Evolutionary conservation across 2,113 vertebrate genomes (phyloP).

Genomic region (Gallinago jamesoni): DNA sequence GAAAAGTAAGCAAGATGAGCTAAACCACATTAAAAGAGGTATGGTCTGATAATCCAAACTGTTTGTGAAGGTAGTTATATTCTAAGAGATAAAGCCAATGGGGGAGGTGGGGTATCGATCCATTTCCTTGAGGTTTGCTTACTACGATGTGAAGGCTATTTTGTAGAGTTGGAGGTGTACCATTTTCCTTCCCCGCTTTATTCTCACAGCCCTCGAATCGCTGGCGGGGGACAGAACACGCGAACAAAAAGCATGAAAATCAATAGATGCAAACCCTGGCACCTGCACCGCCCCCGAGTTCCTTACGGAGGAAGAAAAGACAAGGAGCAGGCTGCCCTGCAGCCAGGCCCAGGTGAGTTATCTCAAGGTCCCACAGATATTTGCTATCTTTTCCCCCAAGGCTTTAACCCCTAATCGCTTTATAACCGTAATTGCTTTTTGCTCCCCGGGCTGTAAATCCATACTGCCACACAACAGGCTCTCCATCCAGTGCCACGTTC

Average conservation of each 20-base stretch:
- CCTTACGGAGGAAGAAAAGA: not conserved
- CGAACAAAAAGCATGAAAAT: not conserved
- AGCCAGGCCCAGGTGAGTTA: not conserved
- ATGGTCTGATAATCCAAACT: not conserved
- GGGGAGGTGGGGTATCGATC: accelerated
- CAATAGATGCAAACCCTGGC: not conserved
- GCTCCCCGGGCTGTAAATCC: not conserved
- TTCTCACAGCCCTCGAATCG: not conserved
- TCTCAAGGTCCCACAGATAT: not conserved
- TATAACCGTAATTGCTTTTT: not conserved
- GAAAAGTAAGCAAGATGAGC: not conserved
- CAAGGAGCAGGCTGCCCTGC: not conserved
- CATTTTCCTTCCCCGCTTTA: accelerated
- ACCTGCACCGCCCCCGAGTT: accelerated
- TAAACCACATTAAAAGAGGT: not conserved
- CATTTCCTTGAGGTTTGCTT: not conserved
- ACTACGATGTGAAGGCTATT: not conserved
- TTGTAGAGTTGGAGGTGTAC: not conserved
- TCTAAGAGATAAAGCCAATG: not conserved
- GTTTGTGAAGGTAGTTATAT: not conserved
- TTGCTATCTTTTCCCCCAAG: not conserved
- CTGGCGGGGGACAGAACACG: not conserved
- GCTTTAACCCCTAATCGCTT: not conserved
- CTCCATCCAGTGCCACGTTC: not conserved
- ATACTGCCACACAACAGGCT: not conserved